These are phyloP conservation scores for Poeciliopsis infans DNA, from an alignment of 2,797 vertebrate species.

Conservation along the genomic window DNA sequence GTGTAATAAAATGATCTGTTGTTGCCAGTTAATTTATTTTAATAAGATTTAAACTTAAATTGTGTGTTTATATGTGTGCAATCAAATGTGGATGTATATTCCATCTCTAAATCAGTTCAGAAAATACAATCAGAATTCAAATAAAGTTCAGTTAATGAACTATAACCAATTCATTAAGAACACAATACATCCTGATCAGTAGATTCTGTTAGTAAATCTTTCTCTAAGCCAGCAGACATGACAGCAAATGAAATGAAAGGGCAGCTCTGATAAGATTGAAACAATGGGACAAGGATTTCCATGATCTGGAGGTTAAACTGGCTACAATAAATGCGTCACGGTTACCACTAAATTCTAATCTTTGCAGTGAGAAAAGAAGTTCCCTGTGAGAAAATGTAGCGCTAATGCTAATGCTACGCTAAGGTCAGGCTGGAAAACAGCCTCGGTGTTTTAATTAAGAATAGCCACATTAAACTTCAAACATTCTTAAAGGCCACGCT, in stretches of 20 bases:
- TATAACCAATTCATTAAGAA: not conserved
- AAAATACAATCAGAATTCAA: not conserved
- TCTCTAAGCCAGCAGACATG: not conserved
- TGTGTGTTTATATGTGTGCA: not conserved
- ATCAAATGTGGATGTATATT: not conserved
- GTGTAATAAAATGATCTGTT: not conserved
- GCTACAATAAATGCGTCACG: not conserved
- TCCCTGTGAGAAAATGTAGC: not conserved
- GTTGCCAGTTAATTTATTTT: not conserved
- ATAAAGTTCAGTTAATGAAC: not conserved
- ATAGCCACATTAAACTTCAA: not conserved
- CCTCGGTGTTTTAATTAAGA: not conserved
- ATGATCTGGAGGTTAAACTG: not conserved
- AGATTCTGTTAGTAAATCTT: not conserved
- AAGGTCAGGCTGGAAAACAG: slow-evolving; percentile 72
- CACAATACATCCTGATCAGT: not conserved
- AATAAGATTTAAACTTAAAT: not conserved
- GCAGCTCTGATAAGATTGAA: not conserved
- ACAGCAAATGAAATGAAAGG: not conserved
- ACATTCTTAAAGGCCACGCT: not conserved
- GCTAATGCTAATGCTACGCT: slow-evolving; percentile 39
- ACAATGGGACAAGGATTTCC: not conserved
- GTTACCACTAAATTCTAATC: not conserved
- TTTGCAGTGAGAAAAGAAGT: not conserved
- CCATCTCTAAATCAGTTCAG: not conserved